phyloP scores from a whole-genome alignment of 2,113 vertebrate species.

The Lynx canadensis region DNA sequence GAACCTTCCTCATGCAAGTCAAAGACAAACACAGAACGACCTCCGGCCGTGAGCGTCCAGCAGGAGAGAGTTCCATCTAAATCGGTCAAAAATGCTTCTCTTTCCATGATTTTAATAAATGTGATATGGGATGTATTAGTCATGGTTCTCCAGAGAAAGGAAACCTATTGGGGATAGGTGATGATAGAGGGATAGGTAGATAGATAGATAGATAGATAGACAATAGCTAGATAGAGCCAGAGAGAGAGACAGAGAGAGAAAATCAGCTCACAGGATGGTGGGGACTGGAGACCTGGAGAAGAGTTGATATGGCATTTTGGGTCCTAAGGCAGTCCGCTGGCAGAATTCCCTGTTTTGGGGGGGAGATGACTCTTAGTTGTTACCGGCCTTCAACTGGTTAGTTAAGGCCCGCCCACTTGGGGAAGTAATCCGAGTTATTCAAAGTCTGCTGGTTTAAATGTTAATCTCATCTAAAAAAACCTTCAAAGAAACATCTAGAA shows the following conservation, averaged over 20 bases:
- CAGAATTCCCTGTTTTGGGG: neutral
- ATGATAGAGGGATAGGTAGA: neutral
- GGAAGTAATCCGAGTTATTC: neutral
- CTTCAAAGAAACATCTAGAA: neutral
- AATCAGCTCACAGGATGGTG: neutral
- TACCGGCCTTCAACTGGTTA: neutral
- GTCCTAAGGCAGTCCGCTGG: neutral
- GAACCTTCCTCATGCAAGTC: neutral
- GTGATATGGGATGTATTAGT: neutral
- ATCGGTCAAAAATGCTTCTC: neutral
- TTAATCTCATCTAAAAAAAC: neutral
- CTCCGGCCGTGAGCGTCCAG: neutral
- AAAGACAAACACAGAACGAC: too few species aligned
- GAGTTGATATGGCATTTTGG: accelerated
- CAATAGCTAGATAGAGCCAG: neutral
- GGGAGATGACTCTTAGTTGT: too few species aligned
- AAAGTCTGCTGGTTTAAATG: neutral
- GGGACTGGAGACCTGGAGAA: neutral
- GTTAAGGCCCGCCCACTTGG: neutral
- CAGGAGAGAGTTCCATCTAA: neutral
- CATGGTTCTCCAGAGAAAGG: neutral
- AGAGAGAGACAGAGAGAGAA: neutral
- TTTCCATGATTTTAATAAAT: neutral
- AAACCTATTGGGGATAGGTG: neutral
- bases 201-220: neutral